A percentile compares a stretch with the other conserved stretches of the same genome.
Conservation (phyloP, 2,113 vertebrate genomes). For the Actinemys pallida region DNA sequence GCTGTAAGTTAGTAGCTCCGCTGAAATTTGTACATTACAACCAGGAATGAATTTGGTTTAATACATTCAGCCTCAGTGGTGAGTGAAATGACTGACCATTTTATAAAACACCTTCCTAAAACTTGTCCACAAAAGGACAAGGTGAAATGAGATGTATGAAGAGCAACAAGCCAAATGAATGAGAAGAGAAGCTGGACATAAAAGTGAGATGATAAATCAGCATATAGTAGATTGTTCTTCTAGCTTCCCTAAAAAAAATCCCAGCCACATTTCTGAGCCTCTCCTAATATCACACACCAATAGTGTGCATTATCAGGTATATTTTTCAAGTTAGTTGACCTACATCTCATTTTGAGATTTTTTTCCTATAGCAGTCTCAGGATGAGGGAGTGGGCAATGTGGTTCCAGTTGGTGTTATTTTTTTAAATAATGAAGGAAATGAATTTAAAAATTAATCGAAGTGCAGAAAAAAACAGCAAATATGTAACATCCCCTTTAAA, state of each 20-base stretch:
- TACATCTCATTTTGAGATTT: neutral
- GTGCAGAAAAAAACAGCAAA: neutral
- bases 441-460: neutral
- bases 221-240: neutral
- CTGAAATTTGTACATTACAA: neutral
- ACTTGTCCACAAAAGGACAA: neutral
- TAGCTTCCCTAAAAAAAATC: neutral
- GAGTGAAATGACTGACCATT: neutral
- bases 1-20: neutral
- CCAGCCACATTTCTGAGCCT: neutral
- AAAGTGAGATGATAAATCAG: neutral
- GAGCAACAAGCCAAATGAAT: neutral
- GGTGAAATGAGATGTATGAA: neutral
- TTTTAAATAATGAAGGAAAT: neutral
- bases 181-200: neutral
- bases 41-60: neutral
- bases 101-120: neutral
- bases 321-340: neutral
- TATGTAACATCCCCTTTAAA: neutral
- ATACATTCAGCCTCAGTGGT: neutral
- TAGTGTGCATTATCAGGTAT: rapidly evolving
- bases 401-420: neutral
- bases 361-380: neutral
- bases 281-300: neutral
- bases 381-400: neutral